Evolutionary conservation across 2,797 vertebrate genomes (phyloP).

Genomic region (Echiichthys vipera): DNA sequence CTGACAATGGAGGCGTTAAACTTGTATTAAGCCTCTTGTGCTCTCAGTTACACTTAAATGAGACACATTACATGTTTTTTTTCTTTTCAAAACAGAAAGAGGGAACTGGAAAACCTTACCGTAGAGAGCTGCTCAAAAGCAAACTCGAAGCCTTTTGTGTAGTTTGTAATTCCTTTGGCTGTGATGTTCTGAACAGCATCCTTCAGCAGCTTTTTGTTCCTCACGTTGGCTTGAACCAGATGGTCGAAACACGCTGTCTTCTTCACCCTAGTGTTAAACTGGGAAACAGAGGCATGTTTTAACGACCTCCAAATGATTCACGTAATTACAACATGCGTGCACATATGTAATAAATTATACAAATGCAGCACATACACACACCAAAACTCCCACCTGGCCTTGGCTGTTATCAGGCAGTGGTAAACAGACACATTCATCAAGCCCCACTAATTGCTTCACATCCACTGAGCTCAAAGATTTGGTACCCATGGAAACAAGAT

Average conservation of each 20-base stretch:
- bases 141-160: conserved; percentile 98
- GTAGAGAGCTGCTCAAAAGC: conserved; percentile 95
- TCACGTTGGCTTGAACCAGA: conserved; percentile 98
- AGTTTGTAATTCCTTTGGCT: conserved; percentile 98
- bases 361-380: conserved; percentile 17
- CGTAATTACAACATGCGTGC: conserved; percentile 32
- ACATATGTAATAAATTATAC: conserved; percentile 32
- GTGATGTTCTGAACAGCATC: conserved; percentile 96
- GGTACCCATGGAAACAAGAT: conserved; percentile 85
- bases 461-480: conserved; percentile 75
- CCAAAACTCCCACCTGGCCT: conserved; percentile 72
- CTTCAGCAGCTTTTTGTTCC: conserved; percentile 98
- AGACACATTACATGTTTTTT: background rate
- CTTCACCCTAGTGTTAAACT: conserved; percentile 98
- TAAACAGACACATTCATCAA: conserved; percentile 85
- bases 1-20: conserved; percentile 20
- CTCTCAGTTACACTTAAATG: background rate
- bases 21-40: conserved; percentile 15
- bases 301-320: conserved; percentile 43
- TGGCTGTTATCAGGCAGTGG: conserved; percentile 72
- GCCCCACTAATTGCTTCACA: conserved; percentile 82
- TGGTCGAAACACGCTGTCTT: conserved; percentile 96
- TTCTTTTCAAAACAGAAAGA: background rate
- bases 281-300: conserved; percentile 42
- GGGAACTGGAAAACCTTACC: conserved; percentile 79